phyloP scores from a whole-genome alignment of 2,113 vertebrate species.

The Helogale parvula region DNA sequence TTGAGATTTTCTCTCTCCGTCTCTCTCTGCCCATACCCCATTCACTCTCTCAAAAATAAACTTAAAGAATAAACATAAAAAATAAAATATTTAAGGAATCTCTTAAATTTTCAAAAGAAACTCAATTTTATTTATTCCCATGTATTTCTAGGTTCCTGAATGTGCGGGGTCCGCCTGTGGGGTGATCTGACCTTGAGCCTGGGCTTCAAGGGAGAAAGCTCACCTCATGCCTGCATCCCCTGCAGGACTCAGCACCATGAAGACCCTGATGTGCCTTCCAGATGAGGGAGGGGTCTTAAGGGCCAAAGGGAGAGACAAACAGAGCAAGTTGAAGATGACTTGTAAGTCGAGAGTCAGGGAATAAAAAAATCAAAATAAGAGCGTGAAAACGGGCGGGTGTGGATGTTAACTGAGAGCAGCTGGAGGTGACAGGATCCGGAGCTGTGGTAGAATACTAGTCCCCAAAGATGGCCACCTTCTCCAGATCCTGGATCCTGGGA shows the following conservation, averaged over 20 bases:
- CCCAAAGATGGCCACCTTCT: not conserved
- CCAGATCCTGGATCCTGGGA: not conserved
- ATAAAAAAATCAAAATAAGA: not conserved
- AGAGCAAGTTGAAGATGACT: not conserved
- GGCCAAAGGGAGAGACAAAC: not conserved
- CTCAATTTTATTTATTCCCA: not conserved
- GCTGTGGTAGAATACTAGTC: not conserved
- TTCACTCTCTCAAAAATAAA: too few relatives aligned
- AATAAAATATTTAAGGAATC: too few relatives aligned
- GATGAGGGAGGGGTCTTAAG: not conserved
- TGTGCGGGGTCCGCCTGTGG: not conserved
- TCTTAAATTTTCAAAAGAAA: not conserved
- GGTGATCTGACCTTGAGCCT: not conserved
- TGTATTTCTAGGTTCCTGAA: not conserved
- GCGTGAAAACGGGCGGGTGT: not conserved
- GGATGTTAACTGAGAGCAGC: not conserved
- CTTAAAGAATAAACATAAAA: too few relatives aligned
- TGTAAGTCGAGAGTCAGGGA: not conserved
- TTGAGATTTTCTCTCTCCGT: too few relatives aligned
- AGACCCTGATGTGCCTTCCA: not conserved
- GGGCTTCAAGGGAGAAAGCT: not conserved
- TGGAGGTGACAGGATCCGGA: not conserved
- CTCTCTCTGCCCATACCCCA: too few relatives aligned
- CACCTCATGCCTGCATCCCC: accelerated
- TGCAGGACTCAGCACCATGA: not conserved